Conservation (phyloP, 2,113 vertebrate species). For the Prunella fulvescens region DNA sequence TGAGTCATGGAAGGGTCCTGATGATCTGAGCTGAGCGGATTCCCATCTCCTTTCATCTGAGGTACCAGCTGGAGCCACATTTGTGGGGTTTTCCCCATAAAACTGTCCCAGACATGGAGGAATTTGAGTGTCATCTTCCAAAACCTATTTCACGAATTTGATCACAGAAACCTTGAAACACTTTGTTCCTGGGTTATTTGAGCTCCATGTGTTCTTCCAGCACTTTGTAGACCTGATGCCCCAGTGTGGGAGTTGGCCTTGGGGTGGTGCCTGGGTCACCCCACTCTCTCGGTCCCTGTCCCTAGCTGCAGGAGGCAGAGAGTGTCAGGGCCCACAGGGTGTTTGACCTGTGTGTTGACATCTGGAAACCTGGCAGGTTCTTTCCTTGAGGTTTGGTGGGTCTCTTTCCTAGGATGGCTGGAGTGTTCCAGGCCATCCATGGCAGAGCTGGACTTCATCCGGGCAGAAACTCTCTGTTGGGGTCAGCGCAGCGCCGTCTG, state of each 20-base stretch:
- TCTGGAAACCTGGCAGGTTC: not conserved
- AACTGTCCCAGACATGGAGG: not conserved
- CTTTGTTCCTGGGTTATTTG: not conserved
- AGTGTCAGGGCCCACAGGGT: not conserved
- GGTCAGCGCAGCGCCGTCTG: not conserved
- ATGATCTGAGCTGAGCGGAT: not conserved
- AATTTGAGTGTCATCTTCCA: not conserved
- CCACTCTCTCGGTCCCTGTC: not conserved
- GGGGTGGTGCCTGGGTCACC: not conserved
- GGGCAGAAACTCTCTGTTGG: accelerated
- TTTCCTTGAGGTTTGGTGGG: not conserved
- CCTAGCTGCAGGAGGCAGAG: not conserved
- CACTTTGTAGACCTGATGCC: not conserved
- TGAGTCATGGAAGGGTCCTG: not conserved
- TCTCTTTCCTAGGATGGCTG: not conserved
- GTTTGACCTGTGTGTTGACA: not conserved
- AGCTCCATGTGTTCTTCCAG: not conserved
- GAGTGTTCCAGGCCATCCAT: not conserved
- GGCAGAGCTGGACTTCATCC: accelerated
- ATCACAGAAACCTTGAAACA: not conserved
- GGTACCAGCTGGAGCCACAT: not conserved
- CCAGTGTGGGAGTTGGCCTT: not conserved
- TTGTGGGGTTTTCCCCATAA: not conserved
- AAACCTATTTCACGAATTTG: not conserved
- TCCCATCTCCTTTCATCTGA: not conserved